These are phyloP conservation scores for Macrophya annulata DNA, from an alignment of 2,888 invertebrate genomes.

Conservation along the genomic window DNA sequence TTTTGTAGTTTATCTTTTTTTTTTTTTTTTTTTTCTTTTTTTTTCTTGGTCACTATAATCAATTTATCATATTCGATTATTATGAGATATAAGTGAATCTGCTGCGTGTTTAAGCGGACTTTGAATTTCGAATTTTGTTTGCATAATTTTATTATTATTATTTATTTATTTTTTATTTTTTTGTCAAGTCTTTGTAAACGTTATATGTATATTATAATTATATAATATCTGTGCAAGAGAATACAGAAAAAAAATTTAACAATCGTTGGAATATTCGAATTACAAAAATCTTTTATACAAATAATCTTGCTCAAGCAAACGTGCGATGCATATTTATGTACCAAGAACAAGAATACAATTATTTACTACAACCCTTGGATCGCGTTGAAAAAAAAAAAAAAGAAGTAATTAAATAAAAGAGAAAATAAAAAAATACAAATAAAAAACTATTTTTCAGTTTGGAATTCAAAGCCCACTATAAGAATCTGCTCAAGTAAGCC, in stretches of 20 bases:
- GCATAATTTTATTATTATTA: too few species aligned
- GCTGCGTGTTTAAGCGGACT: neutral
- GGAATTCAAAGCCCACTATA: constrained; percentile 30
- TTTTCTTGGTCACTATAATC: neutral
- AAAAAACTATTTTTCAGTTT: neutral
- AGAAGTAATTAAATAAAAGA: too few species aligned
- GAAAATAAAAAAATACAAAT: neutral
- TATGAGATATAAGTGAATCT: neutral
- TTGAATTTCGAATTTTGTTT: neutral
- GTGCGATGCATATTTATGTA: neutral
- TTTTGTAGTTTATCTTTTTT: neutral
- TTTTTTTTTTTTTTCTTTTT: neutral
- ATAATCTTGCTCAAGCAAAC: neutral
- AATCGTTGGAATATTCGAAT: neutral
- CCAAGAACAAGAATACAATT: constrained; percentile 5
- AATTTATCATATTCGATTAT: neutral
- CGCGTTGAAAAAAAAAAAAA: neutral
- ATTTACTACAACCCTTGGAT: neutral
- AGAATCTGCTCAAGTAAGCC: constrained; percentile 26
- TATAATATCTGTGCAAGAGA: neutral
- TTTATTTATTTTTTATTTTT: neutral
- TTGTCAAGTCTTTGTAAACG: neutral
- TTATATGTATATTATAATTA: neutral
- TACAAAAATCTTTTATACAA: neutral
- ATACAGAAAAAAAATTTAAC: neutral